Conservation (phyloP, 2,888 invertebrate species). For the Drosophila merina region DNA sequence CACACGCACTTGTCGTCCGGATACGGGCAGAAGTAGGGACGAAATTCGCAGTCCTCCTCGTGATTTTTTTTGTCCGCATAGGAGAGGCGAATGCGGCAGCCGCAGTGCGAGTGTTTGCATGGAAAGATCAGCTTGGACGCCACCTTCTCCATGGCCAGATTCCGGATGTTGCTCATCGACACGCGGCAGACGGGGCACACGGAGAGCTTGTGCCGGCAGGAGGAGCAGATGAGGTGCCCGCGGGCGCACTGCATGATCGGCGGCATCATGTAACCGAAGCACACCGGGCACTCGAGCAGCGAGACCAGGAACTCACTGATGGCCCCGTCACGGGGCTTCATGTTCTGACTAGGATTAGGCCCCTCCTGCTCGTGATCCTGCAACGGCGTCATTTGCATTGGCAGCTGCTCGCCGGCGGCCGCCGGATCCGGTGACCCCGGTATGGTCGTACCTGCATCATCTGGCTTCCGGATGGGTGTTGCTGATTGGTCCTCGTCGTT, state of each 20-base stretch:
- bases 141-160: slow-evolving; percentile 99
- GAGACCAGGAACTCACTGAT: slow-evolving; percentile 84
- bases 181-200: slow-evolving; percentile 99
- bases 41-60: slow-evolving; percentile 98
- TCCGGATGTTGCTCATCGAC: slow-evolving; percentile 97
- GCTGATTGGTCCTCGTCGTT: neutral
- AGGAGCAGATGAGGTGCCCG: slow-evolving; percentile 98
- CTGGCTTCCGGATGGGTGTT: neutral
- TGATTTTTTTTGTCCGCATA: slow-evolving; percentile 99
- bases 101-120: slow-evolving; percentile 98
- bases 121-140: slow-evolving; percentile 99
- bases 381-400: neutral
- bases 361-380: slow-evolving; percentile 2
- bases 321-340: slow-evolving; percentile 20
- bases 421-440: neutral
- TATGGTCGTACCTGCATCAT: neutral
- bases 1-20: slow-evolving; percentile 99
- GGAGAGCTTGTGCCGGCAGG: slow-evolving; percentile 97
- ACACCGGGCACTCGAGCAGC: slow-evolving; percentile 98
- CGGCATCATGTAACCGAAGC: slow-evolving; percentile 99
- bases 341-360: neutral
- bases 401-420: slow-evolving; percentile 10
- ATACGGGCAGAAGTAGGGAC: slow-evolving; percentile 99
- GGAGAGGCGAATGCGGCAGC: slow-evolving; percentile 94
- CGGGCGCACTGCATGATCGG: slow-evolving; percentile 99